Conservation (phyloP, 2,888 invertebrate species). For the Flabesymbios commensalis region DNA sequence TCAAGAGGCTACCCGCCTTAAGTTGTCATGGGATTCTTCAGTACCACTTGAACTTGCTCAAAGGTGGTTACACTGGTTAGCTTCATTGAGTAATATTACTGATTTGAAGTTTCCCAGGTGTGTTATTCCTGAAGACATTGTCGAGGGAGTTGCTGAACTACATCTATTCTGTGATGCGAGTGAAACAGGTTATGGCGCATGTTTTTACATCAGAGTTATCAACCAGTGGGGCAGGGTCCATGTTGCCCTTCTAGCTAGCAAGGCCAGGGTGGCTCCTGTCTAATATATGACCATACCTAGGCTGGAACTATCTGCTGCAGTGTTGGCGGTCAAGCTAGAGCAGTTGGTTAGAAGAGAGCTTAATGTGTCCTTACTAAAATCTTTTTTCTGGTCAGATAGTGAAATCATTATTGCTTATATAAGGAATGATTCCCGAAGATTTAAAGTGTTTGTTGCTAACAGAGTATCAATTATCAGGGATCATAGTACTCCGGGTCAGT, state of each 20-base stretch:
- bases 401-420: conserved; percentile 13
- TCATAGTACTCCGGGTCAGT: conserved; percentile 18
- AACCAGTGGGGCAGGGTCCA: conserved; percentile 17
- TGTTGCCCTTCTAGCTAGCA: conserved; percentile 32
- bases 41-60: conserved; percentile 12
- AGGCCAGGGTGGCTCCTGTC: conserved; percentile 32
- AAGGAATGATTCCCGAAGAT: conserved; percentile 21
- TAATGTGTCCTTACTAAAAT: conserved; percentile 6
- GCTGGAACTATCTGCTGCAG: neutral
- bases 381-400: conserved; percentile 18
- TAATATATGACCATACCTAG: conserved; percentile 29
- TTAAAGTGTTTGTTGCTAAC: conserved; percentile 40
- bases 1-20: conserved; percentile 27
- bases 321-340: conserved; percentile 1
- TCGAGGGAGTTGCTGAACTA: conserved; percentile 14
- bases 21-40: conserved; percentile 33
- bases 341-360: conserved; percentile 4
- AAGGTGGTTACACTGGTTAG: neutral
- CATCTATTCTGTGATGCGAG: conserved; percentile 39
- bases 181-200: conserved; percentile 32
- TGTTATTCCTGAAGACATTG: conserved; percentile 30
- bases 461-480: conserved; percentile 34
- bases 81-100: neutral
- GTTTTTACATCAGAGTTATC: conserved; percentile 20
- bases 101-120: neutral